Evolutionary conservation across 2,797 vertebrate genomes (phyloP).

Genomic region (Pelobates cultripes): DNA sequence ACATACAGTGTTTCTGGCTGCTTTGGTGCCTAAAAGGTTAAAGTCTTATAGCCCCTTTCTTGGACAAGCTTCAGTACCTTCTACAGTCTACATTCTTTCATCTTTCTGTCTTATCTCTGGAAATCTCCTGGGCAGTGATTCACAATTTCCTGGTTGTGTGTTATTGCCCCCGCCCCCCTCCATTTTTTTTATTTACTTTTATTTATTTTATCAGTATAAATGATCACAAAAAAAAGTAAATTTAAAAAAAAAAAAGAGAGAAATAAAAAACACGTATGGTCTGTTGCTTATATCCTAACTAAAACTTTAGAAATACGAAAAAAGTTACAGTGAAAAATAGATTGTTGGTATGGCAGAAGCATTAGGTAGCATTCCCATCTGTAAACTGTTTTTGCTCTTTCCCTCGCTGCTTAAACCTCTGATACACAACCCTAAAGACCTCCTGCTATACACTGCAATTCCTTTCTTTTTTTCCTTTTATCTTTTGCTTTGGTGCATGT

Average conservation of each 20-base stretch:
- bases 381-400: neutral
- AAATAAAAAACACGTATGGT: no score
- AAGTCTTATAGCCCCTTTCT: neutral
- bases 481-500: neutral
- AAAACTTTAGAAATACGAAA: no score
- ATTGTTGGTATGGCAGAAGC: neutral
- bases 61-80: neutral
- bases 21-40: neutral
- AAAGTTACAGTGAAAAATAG: neutral
- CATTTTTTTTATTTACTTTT: no score
- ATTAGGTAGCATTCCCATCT: neutral
- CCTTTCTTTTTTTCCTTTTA: neutral
- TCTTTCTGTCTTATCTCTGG: neutral
- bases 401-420: neutral
- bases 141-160: neutral
- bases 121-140: neutral
- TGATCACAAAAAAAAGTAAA: no score
- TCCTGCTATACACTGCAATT: neutral
- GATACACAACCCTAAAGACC: neutral
- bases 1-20: neutral
- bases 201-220: no score
- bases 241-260: no score
- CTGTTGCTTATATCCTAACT: no score
- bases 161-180: neutral
- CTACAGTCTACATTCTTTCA: neutral